These are phyloP conservation scores for Galeopsomyia nigrocyanea DNA, from an alignment of 2,888 invertebrate genomes.

Conservation along the genomic window DNA sequence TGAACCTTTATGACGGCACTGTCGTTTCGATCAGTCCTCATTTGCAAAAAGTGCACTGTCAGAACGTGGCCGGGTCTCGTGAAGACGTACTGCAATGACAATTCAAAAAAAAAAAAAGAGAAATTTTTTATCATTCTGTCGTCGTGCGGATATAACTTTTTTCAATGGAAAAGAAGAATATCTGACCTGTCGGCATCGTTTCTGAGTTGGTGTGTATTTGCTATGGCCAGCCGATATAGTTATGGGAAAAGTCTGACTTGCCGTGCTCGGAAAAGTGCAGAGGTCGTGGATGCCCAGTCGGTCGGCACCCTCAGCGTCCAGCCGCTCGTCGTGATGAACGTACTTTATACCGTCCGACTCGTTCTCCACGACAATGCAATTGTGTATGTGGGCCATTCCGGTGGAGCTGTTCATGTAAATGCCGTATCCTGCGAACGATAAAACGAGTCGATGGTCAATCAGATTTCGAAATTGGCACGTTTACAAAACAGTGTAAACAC, in stretches of 20 bases:
- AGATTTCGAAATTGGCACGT: too few species aligned
- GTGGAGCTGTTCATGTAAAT: conserved; percentile 91
- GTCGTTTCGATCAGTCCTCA: conserved; percentile 82
- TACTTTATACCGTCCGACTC: conserved; percentile 93
- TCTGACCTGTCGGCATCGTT: conserved; percentile 79
- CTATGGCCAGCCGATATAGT: conserved; percentile 86
- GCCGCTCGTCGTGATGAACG: conserved; percentile 83
- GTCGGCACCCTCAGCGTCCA: conserved; percentile 79
- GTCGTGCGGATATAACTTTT: too few species aligned
- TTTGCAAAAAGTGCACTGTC: conserved; percentile 87
- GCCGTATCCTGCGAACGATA: conserved; percentile 81
- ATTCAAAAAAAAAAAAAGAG: too few species aligned
- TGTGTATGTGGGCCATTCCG: conserved; percentile 84
- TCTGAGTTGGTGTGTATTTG: conserved; percentile 77
- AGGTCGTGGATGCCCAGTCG: conserved; percentile 85
- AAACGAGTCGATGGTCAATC: too few species aligned
- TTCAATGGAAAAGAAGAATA: neutral
- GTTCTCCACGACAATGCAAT: conserved; percentile 85
- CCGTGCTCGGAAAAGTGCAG: conserved; percentile 86
- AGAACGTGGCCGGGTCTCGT: conserved; percentile 84
- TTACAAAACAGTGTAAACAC: too few species aligned
- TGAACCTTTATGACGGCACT: conserved; percentile 83
- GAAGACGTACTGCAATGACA: conserved; percentile 74
- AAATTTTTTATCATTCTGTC: too few species aligned
- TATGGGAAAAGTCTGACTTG: conserved; percentile 89